These are phyloP conservation scores for Pseudochaenichthys georgianus DNA, from an alignment of 2,797 vertebrate genomes.

Conservation along the genomic window DNA sequence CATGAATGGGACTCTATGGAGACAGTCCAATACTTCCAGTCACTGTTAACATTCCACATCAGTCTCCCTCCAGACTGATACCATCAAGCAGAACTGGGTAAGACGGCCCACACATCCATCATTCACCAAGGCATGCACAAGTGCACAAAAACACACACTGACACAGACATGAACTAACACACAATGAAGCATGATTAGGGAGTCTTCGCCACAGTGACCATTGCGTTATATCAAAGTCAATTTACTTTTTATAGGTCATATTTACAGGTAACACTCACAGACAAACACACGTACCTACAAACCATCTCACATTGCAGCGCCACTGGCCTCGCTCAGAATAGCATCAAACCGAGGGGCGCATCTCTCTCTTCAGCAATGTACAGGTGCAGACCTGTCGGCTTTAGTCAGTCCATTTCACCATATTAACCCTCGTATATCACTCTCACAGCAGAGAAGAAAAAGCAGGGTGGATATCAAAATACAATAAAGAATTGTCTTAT, in stretches of 20 bases:
- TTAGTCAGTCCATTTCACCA: constrained; percentile 66
- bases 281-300: constrained; percentile 29
- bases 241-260: constrained; percentile 54
- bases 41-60: constrained; percentile 80
- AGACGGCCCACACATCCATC: constrained; percentile 38
- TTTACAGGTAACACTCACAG: constrained; percentile 55
- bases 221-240: constrained; percentile 39
- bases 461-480: constrained; percentile 52
- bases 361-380: constrained; percentile 47
- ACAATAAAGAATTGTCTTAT: constrained; percentile 43
- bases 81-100: constrained; percentile 60
- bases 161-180: constrained; percentile 2
- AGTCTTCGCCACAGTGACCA: constrained; percentile 38
- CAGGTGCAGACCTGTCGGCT: constrained; percentile 75
- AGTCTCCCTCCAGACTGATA: constrained; percentile 68
- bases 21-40: constrained; percentile 75
- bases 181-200: not conserved
- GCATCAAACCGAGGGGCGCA: constrained; percentile 70
- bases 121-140: constrained; percentile 33
- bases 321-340: constrained; percentile 71
- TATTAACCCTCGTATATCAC: constrained; percentile 74
- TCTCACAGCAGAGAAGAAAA: constrained; percentile 68
- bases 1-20: constrained; percentile 72
- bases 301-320: constrained; percentile 50
- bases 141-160: constrained; percentile 23